Percentiles rank a stretch among this genome's conserved stretches.
Conservation (phyloP, 1,140 invertebrate genomes). For the Mactra quadrangularis region DNA sequence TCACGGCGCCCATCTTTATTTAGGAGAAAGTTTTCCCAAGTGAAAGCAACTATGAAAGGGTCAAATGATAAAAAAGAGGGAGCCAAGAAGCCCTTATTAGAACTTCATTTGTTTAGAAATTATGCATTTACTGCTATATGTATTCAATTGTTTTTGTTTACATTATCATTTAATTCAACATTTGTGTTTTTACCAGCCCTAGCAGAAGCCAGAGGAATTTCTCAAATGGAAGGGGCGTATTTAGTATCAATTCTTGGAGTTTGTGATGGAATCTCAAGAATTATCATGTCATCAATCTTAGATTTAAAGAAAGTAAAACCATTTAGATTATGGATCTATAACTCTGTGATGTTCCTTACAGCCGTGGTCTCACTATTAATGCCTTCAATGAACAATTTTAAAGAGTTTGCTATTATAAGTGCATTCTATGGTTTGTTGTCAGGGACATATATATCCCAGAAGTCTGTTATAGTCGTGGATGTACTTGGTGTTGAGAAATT, state of each 20-base stretch:
- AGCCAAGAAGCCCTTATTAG: slow-evolving; percentile 54
- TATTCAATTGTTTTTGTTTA: slow-evolving; percentile 68
- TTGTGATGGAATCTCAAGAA: slow-evolving; percentile 65
- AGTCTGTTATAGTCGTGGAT: slow-evolving; percentile 95
- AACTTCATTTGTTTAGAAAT: slow-evolving; percentile 69
- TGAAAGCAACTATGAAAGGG: background rate
- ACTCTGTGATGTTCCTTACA: slow-evolving; percentile 66
- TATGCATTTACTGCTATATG: slow-evolving; percentile 70
- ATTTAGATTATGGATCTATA: slow-evolving; percentile 69
- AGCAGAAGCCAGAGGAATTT: slow-evolving; percentile 66
- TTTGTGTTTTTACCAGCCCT: slow-evolving; percentile 75
- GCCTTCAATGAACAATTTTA: slow-evolving; percentile 63
- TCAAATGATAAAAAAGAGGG: too few species aligned
- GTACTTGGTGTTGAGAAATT: slow-evolving; percentile 95
- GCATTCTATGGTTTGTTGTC: slow-evolving; percentile 69
- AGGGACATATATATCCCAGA: slow-evolving; percentile 89
- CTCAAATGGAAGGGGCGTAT: slow-evolving; percentile 62
- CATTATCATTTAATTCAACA: slow-evolving; percentile 66
- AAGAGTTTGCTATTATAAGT: slow-evolving; percentile 62
- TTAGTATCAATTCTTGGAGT: slow-evolving; percentile 70
- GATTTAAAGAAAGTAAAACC: slow-evolving; percentile 66
- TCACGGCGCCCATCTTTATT: background rate
- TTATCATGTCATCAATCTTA: slow-evolving; percentile 66
- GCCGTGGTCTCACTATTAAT: slow-evolving; percentile 63
- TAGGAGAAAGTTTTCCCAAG: background rate